Conservation (phyloP, 2,888 invertebrate genomes). For the Nemotelus nigrinus region DNA sequence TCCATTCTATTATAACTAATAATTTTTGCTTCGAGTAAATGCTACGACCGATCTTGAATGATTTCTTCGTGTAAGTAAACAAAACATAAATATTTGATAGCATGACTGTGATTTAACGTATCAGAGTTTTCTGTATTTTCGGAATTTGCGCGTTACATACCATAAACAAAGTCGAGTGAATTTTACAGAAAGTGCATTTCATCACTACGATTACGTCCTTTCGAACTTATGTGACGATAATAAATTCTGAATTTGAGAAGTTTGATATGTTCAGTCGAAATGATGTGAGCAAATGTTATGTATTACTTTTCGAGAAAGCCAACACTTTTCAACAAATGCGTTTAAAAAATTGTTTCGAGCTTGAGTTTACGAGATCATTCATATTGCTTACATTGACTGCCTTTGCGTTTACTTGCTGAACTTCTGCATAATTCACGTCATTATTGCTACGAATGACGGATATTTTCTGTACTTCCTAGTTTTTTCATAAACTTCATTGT, state of each 20-base stretch:
- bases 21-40: background rate
- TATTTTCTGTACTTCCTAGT: no score
- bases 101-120: constrained; percentile 22
- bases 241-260: constrained; percentile 3
- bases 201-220: background rate
- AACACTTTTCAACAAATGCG: no score
- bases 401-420: no score
- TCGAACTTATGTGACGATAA: background rate
- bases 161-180: background rate
- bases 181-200: background rate
- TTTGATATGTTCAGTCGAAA: constrained; percentile 15
- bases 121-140: background rate
- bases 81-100: background rate
- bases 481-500: background rate
- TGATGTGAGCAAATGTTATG: background rate
- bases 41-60: background rate
- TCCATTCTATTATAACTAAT: constrained; percentile 1
- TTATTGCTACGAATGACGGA: no score
- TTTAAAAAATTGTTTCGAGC: no score
- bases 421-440: no score
- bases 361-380: no score
- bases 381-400: no score
- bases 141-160: background rate
- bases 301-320: no score
- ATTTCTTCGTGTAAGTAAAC: background rate